A percentile compares a stretch with the other conserved stretches of the same genome.
phyloP scores from a whole-genome alignment of 2,113 vertebrate species.

The Octodon degus region DNA sequence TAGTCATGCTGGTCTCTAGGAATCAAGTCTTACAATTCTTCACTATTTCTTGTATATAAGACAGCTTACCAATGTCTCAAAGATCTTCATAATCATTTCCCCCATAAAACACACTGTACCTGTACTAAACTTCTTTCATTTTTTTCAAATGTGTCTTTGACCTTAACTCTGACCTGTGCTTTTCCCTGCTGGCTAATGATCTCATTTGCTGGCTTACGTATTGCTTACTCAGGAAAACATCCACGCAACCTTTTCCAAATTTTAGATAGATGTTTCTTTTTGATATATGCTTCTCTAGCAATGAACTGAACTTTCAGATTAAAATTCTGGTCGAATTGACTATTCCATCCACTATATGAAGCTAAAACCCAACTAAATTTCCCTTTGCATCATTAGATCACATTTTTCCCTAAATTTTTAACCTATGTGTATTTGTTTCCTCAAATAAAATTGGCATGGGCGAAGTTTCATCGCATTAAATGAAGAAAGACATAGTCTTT shows the following conservation, averaged over 20 bases:
- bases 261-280: not conserved
- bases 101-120: not conserved
- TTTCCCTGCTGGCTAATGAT: not conserved
- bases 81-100: not conserved
- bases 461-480: not conserved
- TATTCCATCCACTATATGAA: not conserved
- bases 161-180: not conserved
- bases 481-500: not conserved
- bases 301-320: not conserved
- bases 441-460: not conserved
- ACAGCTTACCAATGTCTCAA: not conserved
- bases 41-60: not conserved
- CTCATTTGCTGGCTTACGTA: not conserved
- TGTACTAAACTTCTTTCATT: not conserved
- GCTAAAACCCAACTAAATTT: not conserved
- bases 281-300: not conserved
- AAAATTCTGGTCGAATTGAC: not conserved
- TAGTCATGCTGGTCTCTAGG: not conserved
- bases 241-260: not conserved
- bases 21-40: not conserved
- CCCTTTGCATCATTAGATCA: not conserved
- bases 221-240: not conserved
- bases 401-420: not conserved
- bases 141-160: not conserved
- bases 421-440: not conserved